Percentiles rank a stretch among this genome's conserved stretches.
These are phyloP conservation scores for Drosophila mettleri DNA, from an alignment of 2,888 invertebrate species.

Conservation along the genomic window DNA sequence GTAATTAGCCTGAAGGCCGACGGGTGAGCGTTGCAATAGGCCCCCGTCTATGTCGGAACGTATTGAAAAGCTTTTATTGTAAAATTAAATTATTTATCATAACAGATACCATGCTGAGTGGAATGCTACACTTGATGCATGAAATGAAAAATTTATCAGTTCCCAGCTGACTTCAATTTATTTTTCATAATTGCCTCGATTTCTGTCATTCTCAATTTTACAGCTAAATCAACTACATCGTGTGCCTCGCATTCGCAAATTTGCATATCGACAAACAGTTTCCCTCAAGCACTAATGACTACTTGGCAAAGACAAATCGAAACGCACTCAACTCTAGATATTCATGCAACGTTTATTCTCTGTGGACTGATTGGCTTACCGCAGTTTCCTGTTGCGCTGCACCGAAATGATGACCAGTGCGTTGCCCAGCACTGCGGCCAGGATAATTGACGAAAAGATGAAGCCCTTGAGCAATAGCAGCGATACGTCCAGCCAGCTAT, in stretches of 20 bases:
- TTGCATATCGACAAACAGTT: background rate
- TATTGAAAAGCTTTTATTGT: background rate
- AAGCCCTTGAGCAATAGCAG: slow-evolving; percentile 90
- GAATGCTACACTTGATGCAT: background rate
- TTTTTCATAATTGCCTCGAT: no score
- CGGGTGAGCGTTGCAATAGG: background rate
- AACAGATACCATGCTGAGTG: background rate
- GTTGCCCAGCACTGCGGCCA: slow-evolving; percentile 96
- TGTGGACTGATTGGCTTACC: slow-evolving; percentile 75
- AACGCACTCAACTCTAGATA: background rate
- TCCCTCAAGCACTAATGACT: no score
- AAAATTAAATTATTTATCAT: background rate
- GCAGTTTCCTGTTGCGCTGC: slow-evolving; percentile 85
- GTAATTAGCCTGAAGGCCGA: slow-evolving; percentile 3
- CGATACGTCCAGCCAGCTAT: slow-evolving; percentile 86
- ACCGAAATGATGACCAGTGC: slow-evolving; percentile 89
- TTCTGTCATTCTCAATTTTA: no score
- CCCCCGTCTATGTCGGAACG: background rate
- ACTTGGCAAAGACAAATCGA: no score
- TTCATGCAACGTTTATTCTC: background rate
- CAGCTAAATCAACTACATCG: no score
- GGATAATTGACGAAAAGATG: slow-evolving; percentile 93
- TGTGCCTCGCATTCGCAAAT: no score
- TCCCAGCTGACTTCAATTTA: background rate
- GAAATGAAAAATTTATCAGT: background rate